Percentiles rank a stretch among this genome's conserved stretches.
Evolutionary conservation across 1,140 invertebrate genomes (phyloP).

Genomic region (Zaprionus gabonicus): DNA sequence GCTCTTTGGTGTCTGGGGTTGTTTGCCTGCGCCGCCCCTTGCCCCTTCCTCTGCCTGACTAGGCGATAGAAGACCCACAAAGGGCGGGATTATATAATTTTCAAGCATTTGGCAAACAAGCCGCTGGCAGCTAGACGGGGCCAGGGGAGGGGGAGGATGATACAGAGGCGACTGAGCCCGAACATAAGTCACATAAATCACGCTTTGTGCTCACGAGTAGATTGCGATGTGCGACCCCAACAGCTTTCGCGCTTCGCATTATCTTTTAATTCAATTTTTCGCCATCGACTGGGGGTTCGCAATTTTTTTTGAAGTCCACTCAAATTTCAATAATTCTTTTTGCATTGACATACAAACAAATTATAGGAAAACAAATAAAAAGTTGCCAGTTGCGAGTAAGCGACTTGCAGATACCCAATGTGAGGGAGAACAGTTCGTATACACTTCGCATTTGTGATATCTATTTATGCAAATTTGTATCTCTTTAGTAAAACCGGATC

Average conservation of each 20-base stretch:
- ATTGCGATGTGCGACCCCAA: constrained; percentile 17
- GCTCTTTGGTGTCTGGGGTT: constrained; percentile 26
- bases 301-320: constrained; percentile 73
- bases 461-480: neutral
- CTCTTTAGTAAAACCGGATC: neutral
- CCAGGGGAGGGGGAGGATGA: neutral
- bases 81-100: constrained; percentile 74
- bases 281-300: constrained; percentile 47
- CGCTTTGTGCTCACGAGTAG: constrained; percentile 51
- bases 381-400: neutral
- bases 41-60: neutral
- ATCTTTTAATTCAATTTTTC: constrained; percentile 79
- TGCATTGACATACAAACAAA: constrained; percentile 69
- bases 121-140: constrained; percentile 27
- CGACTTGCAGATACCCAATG: neutral
- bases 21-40: constrained; percentile 1
- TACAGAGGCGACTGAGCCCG: constrained; percentile 7
- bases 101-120: constrained; percentile 75
- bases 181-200: constrained; percentile 81
- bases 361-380: constrained; percentile 48
- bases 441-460: neutral
- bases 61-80: constrained; percentile 15
- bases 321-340: constrained; percentile 79
- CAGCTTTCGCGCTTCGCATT: constrained; percentile 53
- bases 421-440: neutral